A percentile compares a stretch with the other conserved stretches of the same genome.
These are phyloP conservation scores for Synchiropus splendidus DNA, from an alignment of 2,113 vertebrate genomes.

Conservation along the genomic window DNA sequence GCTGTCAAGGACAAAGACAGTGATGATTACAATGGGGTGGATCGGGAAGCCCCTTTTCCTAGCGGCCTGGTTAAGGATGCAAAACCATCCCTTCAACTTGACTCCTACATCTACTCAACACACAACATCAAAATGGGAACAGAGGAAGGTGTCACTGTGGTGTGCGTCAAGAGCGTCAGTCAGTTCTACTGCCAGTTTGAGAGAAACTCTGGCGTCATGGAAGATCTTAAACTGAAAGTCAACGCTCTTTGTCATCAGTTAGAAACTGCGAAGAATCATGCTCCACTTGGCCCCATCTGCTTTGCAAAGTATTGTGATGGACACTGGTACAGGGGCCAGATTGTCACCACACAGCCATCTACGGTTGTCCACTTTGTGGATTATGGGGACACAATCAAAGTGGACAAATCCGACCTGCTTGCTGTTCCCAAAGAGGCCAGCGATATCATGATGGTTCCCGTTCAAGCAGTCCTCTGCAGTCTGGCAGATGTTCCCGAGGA, in stretches of 20 bases:
- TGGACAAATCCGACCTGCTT: slow-evolving; percentile 67
- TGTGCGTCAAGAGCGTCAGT: slow-evolving; percentile 64
- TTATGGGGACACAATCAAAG: slow-evolving; percentile 76
- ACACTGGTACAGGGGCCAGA: slow-evolving; percentile 81
- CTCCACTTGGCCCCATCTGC: slow-evolving; percentile 66
- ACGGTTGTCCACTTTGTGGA: slow-evolving; percentile 84
- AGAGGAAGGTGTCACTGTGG: slow-evolving; percentile 76
- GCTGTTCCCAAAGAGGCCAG: slow-evolving; percentile 74
- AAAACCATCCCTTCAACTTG: slow-evolving; percentile 62
- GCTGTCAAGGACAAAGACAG: slow-evolving; percentile 73
- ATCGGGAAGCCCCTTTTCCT: slow-evolving; percentile 85
- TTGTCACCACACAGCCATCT: slow-evolving; percentile 57
- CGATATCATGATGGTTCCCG: slow-evolving; percentile 76
- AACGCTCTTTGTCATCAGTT: slow-evolving; percentile 52
- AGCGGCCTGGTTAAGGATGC: slow-evolving; percentile 60
- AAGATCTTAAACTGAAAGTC: slow-evolving; percentile 64
- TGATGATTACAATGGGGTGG: slow-evolving; percentile 77
- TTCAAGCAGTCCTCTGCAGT: slow-evolving; percentile 81
- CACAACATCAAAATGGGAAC: slow-evolving; percentile 80
- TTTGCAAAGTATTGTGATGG: slow-evolving; percentile 82
- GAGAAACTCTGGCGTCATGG: slow-evolving; percentile 64
- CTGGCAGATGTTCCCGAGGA: slow-evolving; percentile 70
- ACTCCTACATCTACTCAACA: slow-evolving; percentile 81
- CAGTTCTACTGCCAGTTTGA: slow-evolving; percentile 83
- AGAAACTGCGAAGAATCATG: slow-evolving; percentile 34